Evolutionary conservation across 2,113 vertebrate species (phyloP), one percentile per base, ranked within the genome.

Genomic region (Daphoenositta chrysoptera): DNA sequence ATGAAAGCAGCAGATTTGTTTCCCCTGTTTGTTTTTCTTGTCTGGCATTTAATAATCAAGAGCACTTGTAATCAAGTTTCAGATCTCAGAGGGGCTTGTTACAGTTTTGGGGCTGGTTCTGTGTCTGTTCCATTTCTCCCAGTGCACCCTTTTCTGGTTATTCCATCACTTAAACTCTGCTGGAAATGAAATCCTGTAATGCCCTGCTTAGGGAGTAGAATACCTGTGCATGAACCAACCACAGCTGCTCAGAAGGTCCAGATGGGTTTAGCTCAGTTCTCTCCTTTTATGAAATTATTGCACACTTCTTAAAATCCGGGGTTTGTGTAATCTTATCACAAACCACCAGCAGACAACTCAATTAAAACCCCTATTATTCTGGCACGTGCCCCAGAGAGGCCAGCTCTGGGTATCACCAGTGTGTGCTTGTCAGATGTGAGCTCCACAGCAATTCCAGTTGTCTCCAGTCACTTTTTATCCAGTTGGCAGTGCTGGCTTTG

Each of bases 1-100:
- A 65, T 80, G 84, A 83, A 93, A 90, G 73, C 56, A 87, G 65
- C 28, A 87, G 75, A 48, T 93, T 92, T 83, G 53, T 83, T 90
- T 79, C 44, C 6, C 14, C 31, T 44, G 37, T 83, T 58, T 64
- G 50, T 39, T 92, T 75, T 78, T 78, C 87, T 69, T 37, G 37
- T 86, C 70, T 94, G 2, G 1, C 30, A 47, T 88, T 77, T 77
- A 86, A 92, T 93, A 80, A 92, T 68, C 33, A 42, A 31, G 53
- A 69, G 30, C 15, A 23, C 13, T 81, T 71, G 33, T 66, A 83
- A 83, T 77, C 20, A 45, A 69, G 61, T 64, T 73, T 70, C 48
- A 63, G 42, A 13, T 79, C 68, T 83, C 60, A 31, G 70, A 73
- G 19, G 44, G 24, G 21, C 79, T 89, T 70, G 35, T 45, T 78